A percentile compares a stretch with the other conserved stretches of the same genome.
Evolutionary conservation across 2,888 invertebrate genomes (phyloP).

Genomic region (Ctena decussata): DNA sequence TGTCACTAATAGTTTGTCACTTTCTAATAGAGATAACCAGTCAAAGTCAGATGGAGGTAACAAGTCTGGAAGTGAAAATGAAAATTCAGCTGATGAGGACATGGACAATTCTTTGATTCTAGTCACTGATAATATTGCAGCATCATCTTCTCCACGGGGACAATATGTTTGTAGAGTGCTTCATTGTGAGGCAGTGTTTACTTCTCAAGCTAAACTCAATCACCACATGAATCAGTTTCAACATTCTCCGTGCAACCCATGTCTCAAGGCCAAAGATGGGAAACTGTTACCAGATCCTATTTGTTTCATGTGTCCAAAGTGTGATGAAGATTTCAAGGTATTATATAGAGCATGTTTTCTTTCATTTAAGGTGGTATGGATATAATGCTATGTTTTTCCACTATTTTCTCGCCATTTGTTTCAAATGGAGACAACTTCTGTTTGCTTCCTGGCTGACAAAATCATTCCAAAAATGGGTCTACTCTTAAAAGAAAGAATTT

Average conservation of each 20-base stretch:
- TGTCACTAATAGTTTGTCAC: neutral
- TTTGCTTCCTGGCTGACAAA: too few relatives aligned
- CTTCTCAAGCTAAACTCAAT: conserved; percentile 44
- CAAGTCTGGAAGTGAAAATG: neutral
- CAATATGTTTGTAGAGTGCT: conserved; percentile 56
- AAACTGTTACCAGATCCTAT: conserved; percentile 48
- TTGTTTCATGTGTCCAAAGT: conserved; percentile 68
- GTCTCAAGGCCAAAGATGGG: conserved; percentile 54
- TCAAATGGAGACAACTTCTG: too few relatives aligned
- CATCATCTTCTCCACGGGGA: neutral
- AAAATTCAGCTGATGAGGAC: neutral
- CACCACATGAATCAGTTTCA: conserved; percentile 62
- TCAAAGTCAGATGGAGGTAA: neutral
- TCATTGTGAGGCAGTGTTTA: conserved; percentile 68
- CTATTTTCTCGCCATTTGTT: too few relatives aligned
- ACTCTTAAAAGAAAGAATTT: too few relatives aligned
- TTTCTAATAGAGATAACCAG: neutral
- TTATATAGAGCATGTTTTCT: too few relatives aligned
- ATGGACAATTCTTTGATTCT: neutral
- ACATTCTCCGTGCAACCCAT: conserved; percentile 75
- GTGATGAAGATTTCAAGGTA: conserved; percentile 69
- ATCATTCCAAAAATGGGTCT: too few relatives aligned
- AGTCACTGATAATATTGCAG: neutral
- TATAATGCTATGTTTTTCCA: too few relatives aligned
- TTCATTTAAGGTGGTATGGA: too few relatives aligned